Base-by-base conservation (phyloP, 2,888 invertebrate genomes). In the Agrotis exclamationis region DNA sequence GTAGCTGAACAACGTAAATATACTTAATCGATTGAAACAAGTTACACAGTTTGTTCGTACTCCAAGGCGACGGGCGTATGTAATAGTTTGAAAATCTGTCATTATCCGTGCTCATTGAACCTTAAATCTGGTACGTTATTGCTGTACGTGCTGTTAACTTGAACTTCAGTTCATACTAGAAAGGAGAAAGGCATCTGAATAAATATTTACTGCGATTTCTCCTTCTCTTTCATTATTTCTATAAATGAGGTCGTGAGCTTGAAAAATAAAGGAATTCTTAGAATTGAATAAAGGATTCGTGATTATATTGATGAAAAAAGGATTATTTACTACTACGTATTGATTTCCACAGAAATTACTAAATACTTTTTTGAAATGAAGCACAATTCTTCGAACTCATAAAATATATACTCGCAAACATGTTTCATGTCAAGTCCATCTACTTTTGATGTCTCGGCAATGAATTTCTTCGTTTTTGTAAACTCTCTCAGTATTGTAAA, bases 21-120 rank as follows among this genome's bases (percentile, higher is more conserved):
- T 6, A 59, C 45, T 33, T n/a, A 48, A 48, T 60, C 48, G 45
- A 59, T 53, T 59, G 28, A 24, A 51, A 47, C 24, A 33, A 59
- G 54, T 60, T 33, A 71, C 45, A 70, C 28, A 54, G 33, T 60
- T 70, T 48, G 2, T 39, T 70, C 53, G 2, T 45, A 20, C 51
- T 39, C 39, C 18, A 44, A 71, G 44, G 18, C 39, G 20, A 50
- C 14, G 20, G 44, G 22, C 13, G 39, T 33, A 57, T 5, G 53
- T 54, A 62, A 28, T 39, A 80, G 68, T 68, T 63, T 22, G 48
- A 75, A 56, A 63, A 67, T 80, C 60, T 53, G 64, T 80, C 64
- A 80, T 77, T 68, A 68, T 48, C 50, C 47, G 18, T 69, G 70
- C 47, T 63, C 58, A 70, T 47, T 65, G 77, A 81, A 54, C 78